Evolutionary conservation across 2,888 invertebrate genomes (phyloP), one percentile per base, ranked within the genome.

Genomic region (Chromoteleia sp.): DNA sequence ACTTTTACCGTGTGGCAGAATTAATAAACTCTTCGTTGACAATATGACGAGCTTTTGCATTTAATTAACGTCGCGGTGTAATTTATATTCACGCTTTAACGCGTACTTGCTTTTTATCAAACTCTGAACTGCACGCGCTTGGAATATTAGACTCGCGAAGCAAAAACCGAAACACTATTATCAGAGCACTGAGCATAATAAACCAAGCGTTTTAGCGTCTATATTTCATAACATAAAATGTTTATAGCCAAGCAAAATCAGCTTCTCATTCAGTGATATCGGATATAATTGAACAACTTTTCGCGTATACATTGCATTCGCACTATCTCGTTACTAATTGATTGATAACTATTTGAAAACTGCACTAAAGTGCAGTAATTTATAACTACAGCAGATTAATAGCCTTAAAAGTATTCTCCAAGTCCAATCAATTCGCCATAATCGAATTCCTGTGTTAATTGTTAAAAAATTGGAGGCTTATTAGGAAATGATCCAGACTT

Each of bases 291-390:
- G n/a, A n/a, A n/a, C n/a, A n/a, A n/a, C n/a, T n/a, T n/a, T n/a
- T n/a, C n/a, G n/a, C n/a, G n/a, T n/a, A 45, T 29, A 15, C 29
- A 29, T 15, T 54, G 19, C 29, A 17, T 25, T 39, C 21, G 12
- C 36, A 43, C 41, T 43, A 45, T 45, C 36, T 43, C 45, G 21
- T 58, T 68, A 39, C 41, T 14, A 45, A 41, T 45, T 70, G 68
- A 70, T 58, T 70, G 68, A 70, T 70, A 33, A 21, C 21, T 33
- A 45, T 58, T 30, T 30, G 68, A 45, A 70, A 58, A 70, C 33
- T 45, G 43, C 33, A 14, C 45, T 0, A 12, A 45, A 70, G 48
- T 70, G n/a, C n/a, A n/a, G n/a, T n/a, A 56, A 58, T 56, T 45
- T 70, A 58, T 70, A 70, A 70, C 68, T 7, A 15, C 12, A 30